Evolutionary conservation across 1,140 invertebrate genomes (phyloP), one percentile per base, ranked within the genome.

Genomic region (Drosophila sp.): DNA sequence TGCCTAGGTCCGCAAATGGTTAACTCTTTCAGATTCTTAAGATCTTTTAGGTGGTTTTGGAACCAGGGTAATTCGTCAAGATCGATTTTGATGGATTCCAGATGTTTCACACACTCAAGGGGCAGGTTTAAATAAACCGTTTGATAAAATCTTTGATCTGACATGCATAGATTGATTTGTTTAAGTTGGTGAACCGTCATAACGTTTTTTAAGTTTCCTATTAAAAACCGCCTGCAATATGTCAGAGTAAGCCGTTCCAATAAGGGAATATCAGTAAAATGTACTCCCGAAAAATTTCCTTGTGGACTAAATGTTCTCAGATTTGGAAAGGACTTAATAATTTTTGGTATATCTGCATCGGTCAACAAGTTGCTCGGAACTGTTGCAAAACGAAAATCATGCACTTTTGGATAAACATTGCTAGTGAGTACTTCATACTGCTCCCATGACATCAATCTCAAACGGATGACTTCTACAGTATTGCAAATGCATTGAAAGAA

Each of bases 331-430:
- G 46, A n/a, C 2, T 21, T 29, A 0, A 67, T 46, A 0, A 87
- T 53, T n/a, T 43, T 66, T 8, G 51, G 41, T 11, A 84, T 45
- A 27, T 78, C 59, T 13, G 46, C 32, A 25, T 87, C 83, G 0
- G n/a, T 16, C 4, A 86, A 2, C 4, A 59, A 18, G 8, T 43
- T 25, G 4, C 8, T 8, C 4, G 76, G 13, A 2, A 43, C 38
- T 13, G 43, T 51, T n/a, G 32, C 38, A 29, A 89, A 79, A 0
- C 82, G 82, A 11, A 87, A 82, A 46, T 82, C 83, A 11, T 76
- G 14, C 0, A 72, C 41, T 11, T 62, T 51, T 0, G 83, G 75
- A 40, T 34, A 87, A 0, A 27, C 25, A 7, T 43, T 64, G 2
- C 25, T 14, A 1, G 43, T 66, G 0, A 87, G 38, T 0, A 76